Base-by-base conservation (phyloP, 2,113 vertebrate genomes). In the Ammodytes dubius region DNA sequence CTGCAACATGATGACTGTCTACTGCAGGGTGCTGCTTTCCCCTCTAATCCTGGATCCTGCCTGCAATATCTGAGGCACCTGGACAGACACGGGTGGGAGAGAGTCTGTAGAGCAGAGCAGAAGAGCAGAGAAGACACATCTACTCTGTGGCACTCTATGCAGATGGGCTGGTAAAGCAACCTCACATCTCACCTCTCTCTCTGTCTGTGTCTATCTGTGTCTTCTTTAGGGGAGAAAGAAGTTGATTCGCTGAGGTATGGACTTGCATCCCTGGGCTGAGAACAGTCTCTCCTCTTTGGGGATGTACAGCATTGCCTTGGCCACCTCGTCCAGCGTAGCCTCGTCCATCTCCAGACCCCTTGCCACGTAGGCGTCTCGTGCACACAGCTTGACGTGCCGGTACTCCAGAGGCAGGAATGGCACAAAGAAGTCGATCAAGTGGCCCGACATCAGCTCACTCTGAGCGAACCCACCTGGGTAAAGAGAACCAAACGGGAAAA, bases 241-340 rank as follows among this genome's bases (percentile, higher is more conserved):
- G 89, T 93, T 96, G 89, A 99, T 98, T 89, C 97, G 95, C 86
- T 99, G 98, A 12, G 97, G 93, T 49, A 99, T 92, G 5, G 97
- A 97, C 82, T 99, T 99, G 91, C 98, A 99, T 42, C 98, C 98
- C 86, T 99, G 97, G 11, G 97, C 96, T 43, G 98, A 98, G 93
- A 99, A 99, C 40, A 98, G 95, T 76, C 95, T 95, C 66, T 97
- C 96, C 65, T 97, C 96, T 83, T 96, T 96, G 59, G 98, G 98
- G 27, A 99, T 92, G 4, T 98, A 99, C 4, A 96, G 87, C 96
- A 99, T 97, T 68, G 94, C 97, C 88, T 93, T 94, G 63, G 97
- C 97, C 39, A 99, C 94, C 65, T 98, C 91, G 0, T 98, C 96
- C 3, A 99, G 91, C 0, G 88, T 93, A 0, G 88, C 92, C 37